Conservation (phyloP, 2,113 vertebrate genomes). For the Cygnus atratus region DNA sequence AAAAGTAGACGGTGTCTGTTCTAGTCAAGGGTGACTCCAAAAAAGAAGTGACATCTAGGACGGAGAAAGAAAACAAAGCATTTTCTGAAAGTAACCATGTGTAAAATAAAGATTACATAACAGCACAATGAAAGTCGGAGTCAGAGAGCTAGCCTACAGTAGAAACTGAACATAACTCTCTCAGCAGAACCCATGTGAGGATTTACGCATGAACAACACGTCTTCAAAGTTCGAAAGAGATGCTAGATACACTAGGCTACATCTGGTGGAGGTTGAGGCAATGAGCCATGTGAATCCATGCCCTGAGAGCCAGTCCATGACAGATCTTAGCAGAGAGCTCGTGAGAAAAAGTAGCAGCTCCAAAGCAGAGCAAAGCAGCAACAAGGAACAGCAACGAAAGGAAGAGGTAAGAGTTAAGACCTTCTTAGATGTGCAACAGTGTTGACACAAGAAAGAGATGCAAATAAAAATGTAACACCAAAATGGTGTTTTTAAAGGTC, state of each 20-base stretch:
- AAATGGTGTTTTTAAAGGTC: not conserved
- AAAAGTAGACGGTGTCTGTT: not conserved
- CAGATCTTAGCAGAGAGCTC: not conserved
- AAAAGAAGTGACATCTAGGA: not conserved
- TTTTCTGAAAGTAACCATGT: not conserved
- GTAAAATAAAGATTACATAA: not conserved
- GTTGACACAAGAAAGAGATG: not conserved
- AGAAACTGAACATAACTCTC: not conserved
- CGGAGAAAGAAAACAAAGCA: not conserved
- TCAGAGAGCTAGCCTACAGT: not conserved
- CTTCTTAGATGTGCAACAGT: not conserved
- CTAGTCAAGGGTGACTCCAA: not conserved
- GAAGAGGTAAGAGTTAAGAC: not conserved
- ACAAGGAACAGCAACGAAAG: not conserved
- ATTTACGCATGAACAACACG: not conserved
- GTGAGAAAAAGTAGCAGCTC: not conserved
- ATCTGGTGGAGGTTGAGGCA: not conserved
- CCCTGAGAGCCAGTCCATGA: not conserved
- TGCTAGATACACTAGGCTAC: fast-evolving
- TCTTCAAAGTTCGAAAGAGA: not conserved
- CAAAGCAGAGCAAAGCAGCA: not conserved
- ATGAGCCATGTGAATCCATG: not conserved
- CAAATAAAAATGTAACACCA: not conserved
- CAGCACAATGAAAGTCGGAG: not conserved
- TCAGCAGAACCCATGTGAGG: not conserved